phyloP scores from a whole-genome alignment of 2,888 invertebrate species.

The Acholoe squamosa region DNA sequence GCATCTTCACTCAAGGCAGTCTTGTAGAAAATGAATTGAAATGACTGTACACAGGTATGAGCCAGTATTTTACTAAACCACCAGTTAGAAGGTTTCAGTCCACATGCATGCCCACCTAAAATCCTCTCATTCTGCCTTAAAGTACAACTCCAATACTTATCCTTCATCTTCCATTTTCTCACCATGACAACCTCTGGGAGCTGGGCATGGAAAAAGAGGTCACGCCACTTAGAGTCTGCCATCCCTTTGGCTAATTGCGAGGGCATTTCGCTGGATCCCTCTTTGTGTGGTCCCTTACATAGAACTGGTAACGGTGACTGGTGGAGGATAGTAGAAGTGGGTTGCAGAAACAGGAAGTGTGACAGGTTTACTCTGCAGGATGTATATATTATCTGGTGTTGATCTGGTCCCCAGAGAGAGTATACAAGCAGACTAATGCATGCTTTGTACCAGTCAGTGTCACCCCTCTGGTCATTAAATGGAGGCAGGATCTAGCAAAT shows the following conservation, averaged over 20 bases:
- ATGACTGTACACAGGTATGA: too few relatives aligned
- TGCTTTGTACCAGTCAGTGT: background rate
- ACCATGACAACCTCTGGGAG: background rate
- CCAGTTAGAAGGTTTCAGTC: too few relatives aligned
- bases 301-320: background rate
- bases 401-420: background rate
- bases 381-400: background rate
- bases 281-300: background rate
- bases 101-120: too few relatives aligned
- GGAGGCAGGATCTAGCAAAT: too few relatives aligned
- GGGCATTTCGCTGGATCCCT: background rate
- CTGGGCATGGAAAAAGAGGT: background rate
- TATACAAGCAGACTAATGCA: background rate
- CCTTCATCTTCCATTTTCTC: background rate
- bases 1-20: too few relatives aligned
- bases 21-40: too few relatives aligned
- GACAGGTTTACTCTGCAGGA: background rate
- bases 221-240: background rate
- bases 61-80: too few relatives aligned
- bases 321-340: conserved; percentile 13
- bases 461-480: background rate
- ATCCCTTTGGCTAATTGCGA: background rate
- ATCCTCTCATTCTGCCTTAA: background rate
- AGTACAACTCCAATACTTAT: background rate
- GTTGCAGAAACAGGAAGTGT: background rate